These are phyloP conservation scores for Ardeotis arabs DNA, from an alignment of 2,113 vertebrate genomes.

Conservation along the genomic window DNA sequence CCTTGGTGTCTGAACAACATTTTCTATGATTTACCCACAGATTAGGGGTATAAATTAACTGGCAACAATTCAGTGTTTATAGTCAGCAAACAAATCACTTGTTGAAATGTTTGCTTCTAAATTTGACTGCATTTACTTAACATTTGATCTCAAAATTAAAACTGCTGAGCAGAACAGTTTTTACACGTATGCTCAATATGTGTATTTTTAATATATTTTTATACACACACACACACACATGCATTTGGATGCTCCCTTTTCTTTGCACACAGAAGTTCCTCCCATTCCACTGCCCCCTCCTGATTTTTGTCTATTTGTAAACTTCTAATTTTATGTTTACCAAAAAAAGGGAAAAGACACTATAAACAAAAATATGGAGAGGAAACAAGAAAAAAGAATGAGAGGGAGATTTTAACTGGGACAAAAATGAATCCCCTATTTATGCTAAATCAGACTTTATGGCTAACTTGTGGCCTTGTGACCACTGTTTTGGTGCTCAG, in stretches of 20 bases:
- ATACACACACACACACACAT: accelerated
- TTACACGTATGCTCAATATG: background rate
- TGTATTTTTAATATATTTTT: background rate
- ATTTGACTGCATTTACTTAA: background rate
- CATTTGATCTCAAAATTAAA: background rate
- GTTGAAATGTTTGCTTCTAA: background rate
- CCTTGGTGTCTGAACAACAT: background rate
- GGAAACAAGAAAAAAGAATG: background rate
- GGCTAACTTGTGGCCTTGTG: background rate
- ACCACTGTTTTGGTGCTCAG: accelerated
- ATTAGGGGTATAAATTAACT: background rate
- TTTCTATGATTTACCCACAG: background rate
- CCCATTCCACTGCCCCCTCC: background rate
- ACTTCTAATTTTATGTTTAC: background rate
- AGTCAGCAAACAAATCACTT: background rate
- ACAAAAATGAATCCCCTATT: background rate
- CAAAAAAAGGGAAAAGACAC: background rate
- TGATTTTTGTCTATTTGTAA: background rate
- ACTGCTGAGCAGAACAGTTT: background rate
- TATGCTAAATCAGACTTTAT: background rate
- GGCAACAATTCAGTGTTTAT: background rate
- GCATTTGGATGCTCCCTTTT: background rate
- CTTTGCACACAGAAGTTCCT: background rate
- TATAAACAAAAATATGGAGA: background rate
- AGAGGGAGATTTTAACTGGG: background rate